Conservation (phyloP, 2,113 vertebrate species). For the Nothobranchius kuhntae region DNA sequence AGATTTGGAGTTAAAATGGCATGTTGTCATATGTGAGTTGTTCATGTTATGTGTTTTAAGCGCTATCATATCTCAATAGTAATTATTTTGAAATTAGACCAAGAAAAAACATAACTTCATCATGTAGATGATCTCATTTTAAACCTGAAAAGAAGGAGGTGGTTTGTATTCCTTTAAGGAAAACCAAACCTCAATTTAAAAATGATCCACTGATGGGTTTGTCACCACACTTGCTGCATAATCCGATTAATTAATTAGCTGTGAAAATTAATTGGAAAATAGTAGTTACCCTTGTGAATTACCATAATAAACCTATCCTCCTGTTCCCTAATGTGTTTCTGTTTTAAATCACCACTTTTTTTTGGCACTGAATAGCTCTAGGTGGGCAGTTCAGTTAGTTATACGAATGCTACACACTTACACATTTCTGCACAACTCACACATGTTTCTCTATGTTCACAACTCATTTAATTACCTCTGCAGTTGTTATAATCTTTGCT, state of each 20-base stretch:
- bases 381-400: constrained; percentile 15
- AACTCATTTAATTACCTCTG: constrained; percentile 68
- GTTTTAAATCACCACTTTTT: constrained; percentile 38
- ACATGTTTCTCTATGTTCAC: constrained; percentile 47
- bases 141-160: too few relatives aligned
- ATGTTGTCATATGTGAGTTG: too few relatives aligned
- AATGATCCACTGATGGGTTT: neutral
- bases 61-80: too few relatives aligned
- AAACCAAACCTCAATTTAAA: too few relatives aligned
- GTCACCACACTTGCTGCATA: neutral
- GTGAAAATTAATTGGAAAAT: constrained; percentile 14
- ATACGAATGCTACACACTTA: constrained; percentile 36
- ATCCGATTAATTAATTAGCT: constrained; percentile 1
- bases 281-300: constrained; percentile 2
- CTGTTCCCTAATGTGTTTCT: constrained; percentile 21
- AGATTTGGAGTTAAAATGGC: too few relatives aligned
- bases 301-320: constrained; percentile 8
- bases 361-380: constrained; percentile 39
- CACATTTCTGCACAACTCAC: constrained; percentile 7
- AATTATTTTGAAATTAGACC: too few relatives aligned
- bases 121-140: too few relatives aligned
- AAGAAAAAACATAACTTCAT: too few relatives aligned
- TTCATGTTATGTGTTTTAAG: too few relatives aligned
- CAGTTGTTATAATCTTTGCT: constrained; percentile 67
- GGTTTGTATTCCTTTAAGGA: too few relatives aligned